These are phyloP conservation scores for Hyla sarda DNA, from an alignment of 2,113 vertebrate species.

Conservation along the genomic window DNA sequence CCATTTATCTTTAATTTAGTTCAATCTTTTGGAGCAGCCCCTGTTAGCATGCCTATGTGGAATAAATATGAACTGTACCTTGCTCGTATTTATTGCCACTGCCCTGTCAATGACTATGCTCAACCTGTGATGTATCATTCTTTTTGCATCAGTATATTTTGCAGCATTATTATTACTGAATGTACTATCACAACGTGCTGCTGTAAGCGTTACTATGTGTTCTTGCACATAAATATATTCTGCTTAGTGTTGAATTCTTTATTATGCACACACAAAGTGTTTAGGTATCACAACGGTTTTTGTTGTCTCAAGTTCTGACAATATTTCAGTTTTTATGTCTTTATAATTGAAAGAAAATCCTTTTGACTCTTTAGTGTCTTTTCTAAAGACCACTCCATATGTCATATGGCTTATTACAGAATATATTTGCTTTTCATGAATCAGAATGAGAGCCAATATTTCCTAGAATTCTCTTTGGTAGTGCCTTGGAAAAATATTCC, in stretches of 20 bases:
- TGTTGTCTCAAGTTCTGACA: neutral
- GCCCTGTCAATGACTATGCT: neutral
- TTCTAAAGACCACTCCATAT: no score
- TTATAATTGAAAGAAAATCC: neutral
- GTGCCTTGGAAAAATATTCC: conserved; percentile 1
- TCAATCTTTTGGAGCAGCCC: neutral
- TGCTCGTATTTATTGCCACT: neutral
- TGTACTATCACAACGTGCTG: neutral
- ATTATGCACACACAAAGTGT: neutral
- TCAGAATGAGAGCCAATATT: neutral
- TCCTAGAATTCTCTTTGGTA: neutral
- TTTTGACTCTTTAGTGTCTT: neutral
- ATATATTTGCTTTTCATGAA: neutral
- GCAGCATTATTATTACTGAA: conserved; percentile 18
- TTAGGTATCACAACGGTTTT: neutral
- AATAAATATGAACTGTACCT: neutral
- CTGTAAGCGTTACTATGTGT: neutral
- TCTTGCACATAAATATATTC: neutral
- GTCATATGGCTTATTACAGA: neutral
- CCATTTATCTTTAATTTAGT: neutral
- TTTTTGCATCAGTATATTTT: neutral
- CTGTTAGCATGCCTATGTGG: neutral
- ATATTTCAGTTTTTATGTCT: neutral
- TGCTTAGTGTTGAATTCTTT: neutral
- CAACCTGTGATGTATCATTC: neutral